These are phyloP conservation scores for Campoplex capitator DNA, from an alignment of 2,888 invertebrate genomes.

Conservation along the genomic window DNA sequence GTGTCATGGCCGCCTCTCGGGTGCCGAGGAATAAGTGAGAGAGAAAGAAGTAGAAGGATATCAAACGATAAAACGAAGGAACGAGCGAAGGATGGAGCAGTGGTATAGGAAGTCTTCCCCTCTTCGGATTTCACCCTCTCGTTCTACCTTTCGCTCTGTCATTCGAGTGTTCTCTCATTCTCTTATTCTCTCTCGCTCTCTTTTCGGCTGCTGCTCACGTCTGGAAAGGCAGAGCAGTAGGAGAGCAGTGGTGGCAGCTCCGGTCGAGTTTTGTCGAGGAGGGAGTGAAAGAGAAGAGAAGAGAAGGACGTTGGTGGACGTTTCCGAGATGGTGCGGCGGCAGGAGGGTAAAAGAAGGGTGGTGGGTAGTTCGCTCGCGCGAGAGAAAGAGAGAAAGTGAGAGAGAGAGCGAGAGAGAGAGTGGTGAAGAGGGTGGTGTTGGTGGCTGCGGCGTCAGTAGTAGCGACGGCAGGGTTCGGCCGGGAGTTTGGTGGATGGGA, in stretches of 20 bases:
- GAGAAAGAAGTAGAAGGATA: constrained; percentile 64
- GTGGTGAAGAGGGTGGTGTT: constrained; percentile 69
- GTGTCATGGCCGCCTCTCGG: constrained; percentile 84
- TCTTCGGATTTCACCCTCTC: constrained; percentile 48
- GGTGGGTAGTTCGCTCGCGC: constrained; percentile 58
- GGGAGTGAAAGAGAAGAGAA: constrained; percentile 61
- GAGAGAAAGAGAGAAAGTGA: neutral
- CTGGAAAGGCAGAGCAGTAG: constrained; percentile 61
- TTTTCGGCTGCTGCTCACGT: constrained; percentile 57
- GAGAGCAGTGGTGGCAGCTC: constrained; percentile 64
- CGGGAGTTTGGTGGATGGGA: constrained; percentile 68
- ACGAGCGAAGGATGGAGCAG: constrained; percentile 64
- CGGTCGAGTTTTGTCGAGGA: constrained; percentile 62
- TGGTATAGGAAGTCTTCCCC: constrained; percentile 53
- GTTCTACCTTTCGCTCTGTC: constrained; percentile 28
- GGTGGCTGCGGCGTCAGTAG: constrained; percentile 75
- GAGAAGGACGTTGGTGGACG: constrained; percentile 63
- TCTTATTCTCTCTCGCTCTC: constrained; percentile 33
- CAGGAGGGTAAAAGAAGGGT: constrained; percentile 69
- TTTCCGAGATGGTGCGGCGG: constrained; percentile 62
- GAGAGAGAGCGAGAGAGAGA: constrained; percentile 1
- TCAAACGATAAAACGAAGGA: constrained; percentile 62
- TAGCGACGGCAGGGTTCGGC: constrained; percentile 66
- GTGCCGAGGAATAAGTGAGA: constrained; percentile 65
- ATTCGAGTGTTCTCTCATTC: neutral